Evolutionary conservation across 2,888 invertebrate species (phyloP), one percentile per base, ranked within the genome.

Genomic region (Bellardia bayeri): DNA sequence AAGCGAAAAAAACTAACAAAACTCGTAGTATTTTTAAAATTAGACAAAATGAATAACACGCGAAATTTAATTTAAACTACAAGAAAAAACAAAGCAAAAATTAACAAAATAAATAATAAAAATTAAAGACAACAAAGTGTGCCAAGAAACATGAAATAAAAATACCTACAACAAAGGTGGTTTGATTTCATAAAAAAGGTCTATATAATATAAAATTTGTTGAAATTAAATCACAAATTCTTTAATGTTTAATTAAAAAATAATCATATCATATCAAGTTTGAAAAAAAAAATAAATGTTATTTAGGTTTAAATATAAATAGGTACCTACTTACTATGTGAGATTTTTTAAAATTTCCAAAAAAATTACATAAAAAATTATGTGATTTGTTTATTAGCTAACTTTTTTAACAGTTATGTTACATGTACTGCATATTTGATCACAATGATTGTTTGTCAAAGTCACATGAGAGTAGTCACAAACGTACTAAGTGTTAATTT

Each of bases 391-490:
- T 40, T 74, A 56, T 68, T 68, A 16, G 11, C 23, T 16, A 40
- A 49, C 58, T 45, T 42, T 23, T 49, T 37, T 5, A 37, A 6
- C 37, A 14, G 45, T 45, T 9, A 30, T 72, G 45, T 64, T 51
- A 61, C 54, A 66, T 54, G 42, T 42, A 30, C 40, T 68, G 56
- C 45, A 16, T 61, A 45, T 7, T 40, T 56, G n/a, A 58, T 58
- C 51, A 45, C 9, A 30, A 58, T n/a, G 33, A 75, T 68, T 14
- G 42, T 49, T 49, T 71, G n/a, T 37, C 40, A 63, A 80, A 80
- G 63, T 68, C 74, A 80, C 68, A 80, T 85, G 69, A 80, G 68
- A 63, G 14, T 69, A 45, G 51, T 63, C 45, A 74, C 80, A 75
- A 37, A 68, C 42, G 80, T 14, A 54, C 33, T 1, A 16, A 33